Conservation (phyloP, 2,888 invertebrate species). For the Megastigmus dorsalis region DNA sequence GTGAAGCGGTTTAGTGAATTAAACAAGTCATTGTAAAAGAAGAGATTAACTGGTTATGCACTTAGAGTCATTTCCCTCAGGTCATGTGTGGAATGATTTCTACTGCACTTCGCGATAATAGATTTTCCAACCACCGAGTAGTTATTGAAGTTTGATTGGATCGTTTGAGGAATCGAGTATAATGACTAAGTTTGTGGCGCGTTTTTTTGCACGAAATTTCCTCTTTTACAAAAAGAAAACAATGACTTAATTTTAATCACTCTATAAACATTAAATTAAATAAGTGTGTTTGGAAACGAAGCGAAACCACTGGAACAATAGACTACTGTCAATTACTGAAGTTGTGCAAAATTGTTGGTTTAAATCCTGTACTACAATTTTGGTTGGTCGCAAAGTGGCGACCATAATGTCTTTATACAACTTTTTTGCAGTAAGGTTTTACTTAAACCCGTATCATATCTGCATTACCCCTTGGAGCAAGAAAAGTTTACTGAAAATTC, state of each 20-base stretch:
- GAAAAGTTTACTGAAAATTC: slow-evolving; percentile 33
- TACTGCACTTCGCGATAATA: slow-evolving; percentile 11
- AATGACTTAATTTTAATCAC: no score
- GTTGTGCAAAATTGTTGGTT: no score
- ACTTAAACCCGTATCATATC: not conserved
- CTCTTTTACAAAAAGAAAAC: no score
- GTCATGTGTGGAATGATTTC: slow-evolving; percentile 33
- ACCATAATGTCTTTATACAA: slow-evolving; percentile 33
- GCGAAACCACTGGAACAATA: no score
- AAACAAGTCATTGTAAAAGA: not conserved
- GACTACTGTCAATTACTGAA: no score
- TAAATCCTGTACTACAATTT: no score
- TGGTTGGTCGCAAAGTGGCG: not conserved
- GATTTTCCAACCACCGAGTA: slow-evolving; percentile 22
- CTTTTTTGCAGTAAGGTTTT: slow-evolving; percentile 20
- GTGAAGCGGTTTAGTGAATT: no score
- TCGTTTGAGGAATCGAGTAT: slow-evolving; percentile 23
- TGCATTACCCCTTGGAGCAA: not conserved
- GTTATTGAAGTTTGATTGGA: slow-evolving; percentile 17
- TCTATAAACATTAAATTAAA: no score
- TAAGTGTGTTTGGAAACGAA: no score
- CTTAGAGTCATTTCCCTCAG: not conserved
- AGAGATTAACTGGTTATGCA: slow-evolving; percentile 19
- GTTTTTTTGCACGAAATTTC: not conserved
- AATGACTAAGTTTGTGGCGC: slow-evolving; percentile 5